Conservation (phyloP, 2,113 vertebrate species). For the Lophius piscatorius region DNA sequence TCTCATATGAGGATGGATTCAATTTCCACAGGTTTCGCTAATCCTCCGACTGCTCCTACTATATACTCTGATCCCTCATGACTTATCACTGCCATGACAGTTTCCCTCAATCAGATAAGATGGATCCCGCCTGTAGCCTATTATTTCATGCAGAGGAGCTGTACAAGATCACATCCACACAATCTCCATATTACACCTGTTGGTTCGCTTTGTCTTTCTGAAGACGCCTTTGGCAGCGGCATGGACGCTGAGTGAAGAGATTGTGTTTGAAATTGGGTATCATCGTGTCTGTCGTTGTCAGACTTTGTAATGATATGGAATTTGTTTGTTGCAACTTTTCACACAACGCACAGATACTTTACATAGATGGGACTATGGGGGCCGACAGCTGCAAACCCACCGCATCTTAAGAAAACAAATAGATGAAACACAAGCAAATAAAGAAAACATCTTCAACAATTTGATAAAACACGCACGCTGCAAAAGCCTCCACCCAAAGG, state of each 20-base stretch:
- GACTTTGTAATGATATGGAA: conserved; percentile 29
- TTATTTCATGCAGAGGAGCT: conserved; percentile 30
- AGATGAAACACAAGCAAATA: conserved; percentile 20
- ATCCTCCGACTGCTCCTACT: conserved; percentile 10
- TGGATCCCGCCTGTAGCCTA: conserved; percentile 30
- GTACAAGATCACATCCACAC: conserved; percentile 17
- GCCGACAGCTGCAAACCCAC: no score
- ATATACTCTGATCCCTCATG: conserved; percentile 24
- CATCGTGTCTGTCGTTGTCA: conserved; percentile 31
- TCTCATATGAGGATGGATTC: background rate
- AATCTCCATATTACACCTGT: conserved; percentile 45
- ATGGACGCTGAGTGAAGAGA: background rate
- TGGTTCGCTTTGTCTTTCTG: conserved; percentile 16
- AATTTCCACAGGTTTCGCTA: conserved; percentile 12
- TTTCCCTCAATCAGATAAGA: conserved; percentile 43
- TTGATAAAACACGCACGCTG: no score
- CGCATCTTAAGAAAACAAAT: conserved; percentile 20
- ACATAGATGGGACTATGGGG: background rate
- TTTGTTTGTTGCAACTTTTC: background rate
- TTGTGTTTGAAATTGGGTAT: conserved; percentile 24
- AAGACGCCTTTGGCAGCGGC: conserved; percentile 2
- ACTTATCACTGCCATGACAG: conserved; percentile 27
- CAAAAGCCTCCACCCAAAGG: no score
- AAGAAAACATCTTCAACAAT: no score
- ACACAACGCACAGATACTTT: conserved; percentile 2